Base-by-base conservation (phyloP, 2,113 vertebrate genomes). In the Progne subis region DNA sequence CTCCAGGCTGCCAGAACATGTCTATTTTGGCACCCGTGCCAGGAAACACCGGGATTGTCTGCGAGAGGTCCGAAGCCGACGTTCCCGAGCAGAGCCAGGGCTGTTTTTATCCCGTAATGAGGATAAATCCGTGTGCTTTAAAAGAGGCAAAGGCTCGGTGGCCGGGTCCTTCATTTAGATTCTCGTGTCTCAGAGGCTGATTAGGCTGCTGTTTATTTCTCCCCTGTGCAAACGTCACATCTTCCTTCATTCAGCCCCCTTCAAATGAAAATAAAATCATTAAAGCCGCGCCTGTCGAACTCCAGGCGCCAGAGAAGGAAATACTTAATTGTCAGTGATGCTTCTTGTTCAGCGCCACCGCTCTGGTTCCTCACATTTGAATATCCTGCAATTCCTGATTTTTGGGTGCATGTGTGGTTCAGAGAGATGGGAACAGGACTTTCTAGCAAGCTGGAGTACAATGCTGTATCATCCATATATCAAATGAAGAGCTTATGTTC, bases 171-270 rank as follows among this genome's bases (percentile, higher is more conserved):
- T 67, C 28, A n/a, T 87, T 90, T 72, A 52, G 46, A 39, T 80
- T 87, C 63, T 82, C 25, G 8, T 64, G 43, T 76, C 53, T 93
- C 60, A 29, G 15, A 39, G 37, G 53, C 53, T 65, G 84, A 69
- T 91, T 14, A 76, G 74, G 57, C 74, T 82, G 61, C 74, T 60
- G 32, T 87, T 97, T 88, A 70, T 95, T 94, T 60, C 71, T 80
- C 46, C 71, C 67, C 71, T 59, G 2, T 86, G 65, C 83, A 88
- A 88, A 77, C 2, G 0, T 67, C 79, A n/a, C 50, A 5, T 79
- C 25, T 72, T 60, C 65, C 84, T 85, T 69, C 65, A 12, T 63
- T 82, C 67, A 29, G 26, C 14, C 37, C 50, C 43, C 65, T 93
- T 80, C 34, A 74, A 70, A 59, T 52, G 43, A 67, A 53, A 71